These are phyloP conservation scores for Catostylus mosaicus DNA, from an alignment of 30 jellyfish, hydroid and myxozoan genomes.

Conservation along the genomic window DNA sequence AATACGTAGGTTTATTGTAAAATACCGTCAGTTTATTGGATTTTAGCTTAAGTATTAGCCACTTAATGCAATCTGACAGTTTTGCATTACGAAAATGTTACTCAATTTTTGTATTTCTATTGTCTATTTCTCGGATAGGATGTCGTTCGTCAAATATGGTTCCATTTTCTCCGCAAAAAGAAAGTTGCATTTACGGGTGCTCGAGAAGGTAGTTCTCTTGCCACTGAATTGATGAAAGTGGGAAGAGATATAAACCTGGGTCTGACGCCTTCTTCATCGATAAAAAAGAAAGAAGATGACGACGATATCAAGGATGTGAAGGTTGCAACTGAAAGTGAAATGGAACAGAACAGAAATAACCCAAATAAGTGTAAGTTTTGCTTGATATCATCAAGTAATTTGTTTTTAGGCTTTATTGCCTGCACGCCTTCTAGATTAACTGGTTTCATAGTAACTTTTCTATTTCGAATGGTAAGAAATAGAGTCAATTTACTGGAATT, in stretches of 20 bases:
- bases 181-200: constrained; percentile 65
- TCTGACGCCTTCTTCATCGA: neutral
- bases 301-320: neutral
- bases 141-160: constrained; percentile 57
- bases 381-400: too few relatives aligned
- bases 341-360: neutral
- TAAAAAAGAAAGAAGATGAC: neutral
- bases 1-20: too few relatives aligned
- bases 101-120: too few relatives aligned
- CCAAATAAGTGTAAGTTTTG: neutral
- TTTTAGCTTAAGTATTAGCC: too few relatives aligned
- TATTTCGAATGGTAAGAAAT: too few relatives aligned
- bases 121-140: constrained; percentile 35
- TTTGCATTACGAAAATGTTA: too few relatives aligned
- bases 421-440: too few relatives aligned
- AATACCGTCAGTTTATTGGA: too few relatives aligned
- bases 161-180: constrained; percentile 37
- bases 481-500: too few relatives aligned
- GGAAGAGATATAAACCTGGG: constrained; percentile 22
- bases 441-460: too few relatives aligned
- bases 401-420: too few relatives aligned
- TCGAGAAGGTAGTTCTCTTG: constrained; percentile 20
- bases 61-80: too few relatives aligned
- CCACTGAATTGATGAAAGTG: constrained; percentile 1
- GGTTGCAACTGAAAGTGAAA: neutral